Percentiles rank a stretch among this genome's conserved stretches.
These are phyloP conservation scores for Orientallactaga bullata DNA, from an alignment of 2,113 vertebrate species.

Conservation along the genomic window DNA sequence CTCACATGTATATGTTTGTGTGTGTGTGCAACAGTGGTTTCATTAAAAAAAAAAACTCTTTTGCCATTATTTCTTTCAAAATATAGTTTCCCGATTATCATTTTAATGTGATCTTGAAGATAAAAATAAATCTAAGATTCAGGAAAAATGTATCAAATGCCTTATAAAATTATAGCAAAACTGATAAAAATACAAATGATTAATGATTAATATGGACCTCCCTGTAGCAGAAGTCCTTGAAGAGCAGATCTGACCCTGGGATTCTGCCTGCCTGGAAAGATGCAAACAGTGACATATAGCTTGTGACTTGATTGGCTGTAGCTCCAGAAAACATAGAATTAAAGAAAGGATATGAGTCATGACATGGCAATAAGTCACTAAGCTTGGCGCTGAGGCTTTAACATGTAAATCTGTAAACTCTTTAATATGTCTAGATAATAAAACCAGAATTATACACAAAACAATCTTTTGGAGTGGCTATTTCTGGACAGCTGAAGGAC, in stretches of 20 bases:
- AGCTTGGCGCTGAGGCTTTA: constrained; percentile 70
- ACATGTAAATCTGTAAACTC: constrained; percentile 70
- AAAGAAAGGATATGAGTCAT: constrained; percentile 81
- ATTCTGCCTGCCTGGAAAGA: constrained; percentile 18
- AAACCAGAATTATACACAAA: constrained; percentile 64
- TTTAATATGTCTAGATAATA: constrained; percentile 74
- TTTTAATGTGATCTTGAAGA: background rate
- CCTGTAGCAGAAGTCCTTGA: constrained; percentile 65
- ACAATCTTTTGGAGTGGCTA: constrained; percentile 42
- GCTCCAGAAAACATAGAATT: constrained; percentile 57
- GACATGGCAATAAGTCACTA: constrained; percentile 77
- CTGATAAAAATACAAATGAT: background rate
- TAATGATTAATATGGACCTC: background rate
- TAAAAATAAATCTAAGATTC: background rate
- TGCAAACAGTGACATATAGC: constrained; percentile 61
- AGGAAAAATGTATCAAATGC: background rate
- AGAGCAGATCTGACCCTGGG: constrained; percentile 49
- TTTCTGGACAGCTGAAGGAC: constrained; percentile 54
- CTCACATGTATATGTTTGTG: too few species aligned
- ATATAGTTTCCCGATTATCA: background rate
- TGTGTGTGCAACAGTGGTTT: background rate
- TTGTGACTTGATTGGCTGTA: constrained; percentile 65
- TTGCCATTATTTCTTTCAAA: background rate
- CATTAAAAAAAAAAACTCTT: background rate
- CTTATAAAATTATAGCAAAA: background rate